Evolutionary conservation across 2,797 vertebrate genomes (phyloP), one percentile per base, ranked within the genome.

Genomic region (Sebastes hubbsi): DNA sequence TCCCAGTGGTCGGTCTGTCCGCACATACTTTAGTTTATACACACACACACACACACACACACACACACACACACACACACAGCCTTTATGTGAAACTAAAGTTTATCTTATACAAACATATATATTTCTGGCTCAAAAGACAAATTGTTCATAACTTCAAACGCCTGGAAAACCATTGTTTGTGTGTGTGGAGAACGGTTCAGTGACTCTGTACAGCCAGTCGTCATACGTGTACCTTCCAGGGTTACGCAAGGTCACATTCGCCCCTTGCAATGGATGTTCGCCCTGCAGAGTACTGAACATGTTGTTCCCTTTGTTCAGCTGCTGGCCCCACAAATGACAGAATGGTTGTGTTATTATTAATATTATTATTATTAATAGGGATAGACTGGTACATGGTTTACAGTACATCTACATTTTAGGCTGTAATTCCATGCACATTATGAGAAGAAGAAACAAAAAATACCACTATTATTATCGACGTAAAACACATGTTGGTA

Each of bases 1-100:
- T 87, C 87, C 76, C 84, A 79, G 90, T n/a, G 71, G 88, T 89
- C 52, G 34, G 84, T 78, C 82, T n/a, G 16, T 60, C 25, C 75
- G 29, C 75, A 58, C 59, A 24, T 42, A 24, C 72, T 16, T 8
- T 13, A 46, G 3, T 25, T 10, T 56, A 30, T 3, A 32, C 32
- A 30, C n/a, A 8, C 18, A 8, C 18, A 20, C 42, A 81, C 56
- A 20, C 32, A 30, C 10, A 8, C 18, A 12, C 5, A 49, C 3
- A 9, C 27, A 4, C 24, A 24, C 24, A 24, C 24, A 24, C 24
- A 24, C 24, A 24, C 24, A 20, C 52, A 49, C 3, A 9, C 27
- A 4, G 20, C 32, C 34, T 54, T 71, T 36, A 24, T 46, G 18
- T 16, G 34, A 75, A 64, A 32, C 29, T 12, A 22, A 49, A 52